These are phyloP conservation scores for Nomia melanderi DNA, from an alignment of 1,140 invertebrate genomes.

Conservation along the genomic window DNA sequence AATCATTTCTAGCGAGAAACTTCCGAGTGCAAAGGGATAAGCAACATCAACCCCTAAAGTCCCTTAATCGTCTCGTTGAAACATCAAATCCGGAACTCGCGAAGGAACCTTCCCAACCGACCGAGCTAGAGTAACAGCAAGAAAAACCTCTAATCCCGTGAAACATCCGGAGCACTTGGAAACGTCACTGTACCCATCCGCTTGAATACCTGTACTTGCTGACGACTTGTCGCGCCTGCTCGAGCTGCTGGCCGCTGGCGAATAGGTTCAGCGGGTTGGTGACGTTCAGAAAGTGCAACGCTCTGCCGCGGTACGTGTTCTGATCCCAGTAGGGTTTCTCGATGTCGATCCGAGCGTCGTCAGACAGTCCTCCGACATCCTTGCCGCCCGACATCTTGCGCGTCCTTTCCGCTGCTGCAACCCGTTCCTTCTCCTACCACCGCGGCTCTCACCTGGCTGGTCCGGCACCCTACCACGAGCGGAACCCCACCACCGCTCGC, in stretches of 20 bases:
- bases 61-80: too few relatives aligned
- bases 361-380: background rate
- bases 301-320: slow-evolving; percentile 91
- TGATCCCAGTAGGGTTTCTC: slow-evolving; percentile 94
- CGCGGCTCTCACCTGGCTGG: background rate
- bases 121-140: too few relatives aligned
- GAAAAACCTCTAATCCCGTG: too few relatives aligned
- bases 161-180: too few relatives aligned
- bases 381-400: slow-evolving; percentile 19
- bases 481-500: background rate
- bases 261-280: slow-evolving; percentile 96
- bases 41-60: too few relatives aligned
- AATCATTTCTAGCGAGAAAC: too few relatives aligned
- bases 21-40: too few relatives aligned
- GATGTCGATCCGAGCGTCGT: slow-evolving; percentile 86
- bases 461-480: background rate
- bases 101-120: too few relatives aligned
- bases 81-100: too few relatives aligned
- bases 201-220: slow-evolving; percentile 86
- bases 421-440: background rate
- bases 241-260: slow-evolving; percentile 84
- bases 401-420: background rate
- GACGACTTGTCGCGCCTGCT: slow-evolving; percentile 88
- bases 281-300: slow-evolving; percentile 93
- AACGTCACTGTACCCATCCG: too few relatives aligned